Conservation (phyloP, 2,888 invertebrate species). For the Brachycybe producta region DNA sequence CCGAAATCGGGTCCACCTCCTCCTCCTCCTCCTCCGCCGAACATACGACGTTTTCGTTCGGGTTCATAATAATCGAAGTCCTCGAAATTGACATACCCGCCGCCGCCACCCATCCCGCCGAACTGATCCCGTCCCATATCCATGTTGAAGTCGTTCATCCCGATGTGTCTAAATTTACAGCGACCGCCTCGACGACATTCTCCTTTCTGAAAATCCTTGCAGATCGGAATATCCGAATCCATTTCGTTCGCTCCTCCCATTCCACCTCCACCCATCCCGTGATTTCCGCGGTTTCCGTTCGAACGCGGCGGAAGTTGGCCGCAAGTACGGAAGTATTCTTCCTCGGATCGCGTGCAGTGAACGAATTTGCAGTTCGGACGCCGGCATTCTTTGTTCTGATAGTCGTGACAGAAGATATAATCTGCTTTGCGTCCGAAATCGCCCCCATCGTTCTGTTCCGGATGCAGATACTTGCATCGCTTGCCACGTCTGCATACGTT, state of each 20-base stretch:
- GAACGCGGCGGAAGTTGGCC: constrained; percentile 55
- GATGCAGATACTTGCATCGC: constrained; percentile 43
- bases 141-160: constrained; percentile 18
- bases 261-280: constrained; percentile 9
- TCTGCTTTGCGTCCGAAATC: constrained; percentile 29
- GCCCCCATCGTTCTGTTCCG: constrained; percentile 28
- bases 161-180: constrained; percentile 40
- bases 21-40: constrained; percentile 11
- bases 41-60: constrained; percentile 22
- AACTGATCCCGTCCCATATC: constrained; percentile 5
- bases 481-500: constrained; percentile 49
- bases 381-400: constrained; percentile 60
- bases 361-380: constrained; percentile 60
- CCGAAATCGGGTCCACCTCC: constrained; percentile 17
- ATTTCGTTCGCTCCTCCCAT: constrained; percentile 24
- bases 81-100: constrained; percentile 18
- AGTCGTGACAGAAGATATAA: constrained; percentile 43
- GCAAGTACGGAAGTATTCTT: constrained; percentile 52
- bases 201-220: constrained; percentile 48
- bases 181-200: constrained; percentile 42
- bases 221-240: constrained; percentile 39
- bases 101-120: constrained; percentile 17
- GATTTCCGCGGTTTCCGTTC: constrained; percentile 31
- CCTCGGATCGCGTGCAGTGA: constrained; percentile 60
- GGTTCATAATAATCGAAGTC: constrained; percentile 23